Evolutionary conservation across 2,113 vertebrate genomes (phyloP).

Genomic region (Pica pica): DNA sequence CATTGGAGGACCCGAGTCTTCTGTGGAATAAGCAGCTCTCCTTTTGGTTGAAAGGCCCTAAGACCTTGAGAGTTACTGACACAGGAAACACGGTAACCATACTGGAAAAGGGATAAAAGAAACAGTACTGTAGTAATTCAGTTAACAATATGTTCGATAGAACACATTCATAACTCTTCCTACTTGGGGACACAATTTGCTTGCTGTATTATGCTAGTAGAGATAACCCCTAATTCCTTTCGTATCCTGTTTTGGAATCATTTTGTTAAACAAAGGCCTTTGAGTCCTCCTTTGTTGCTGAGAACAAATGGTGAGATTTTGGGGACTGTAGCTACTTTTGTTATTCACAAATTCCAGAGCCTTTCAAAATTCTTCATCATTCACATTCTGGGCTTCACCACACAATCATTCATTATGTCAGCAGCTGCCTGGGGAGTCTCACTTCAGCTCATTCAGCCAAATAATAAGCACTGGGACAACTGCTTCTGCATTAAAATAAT

Average conservation of each 20-base stretch:
- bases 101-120: constrained; percentile 47
- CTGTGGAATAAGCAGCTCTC: neutral
- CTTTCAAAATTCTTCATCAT: constrained; percentile 80
- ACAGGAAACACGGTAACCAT: constrained; percentile 24
- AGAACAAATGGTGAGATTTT: constrained; percentile 76
- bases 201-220: constrained; percentile 55
- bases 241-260: constrained; percentile 72
- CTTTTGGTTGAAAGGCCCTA: neutral
- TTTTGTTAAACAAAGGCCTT: constrained; percentile 76
- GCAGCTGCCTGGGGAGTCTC: constrained; percentile 74
- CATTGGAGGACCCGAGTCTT: neutral
- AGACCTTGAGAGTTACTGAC: constrained; percentile 40
- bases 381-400: constrained; percentile 76
- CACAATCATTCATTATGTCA: constrained; percentile 93
- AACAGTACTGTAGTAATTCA: constrained; percentile 56
- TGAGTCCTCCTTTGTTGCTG: constrained; percentile 72
- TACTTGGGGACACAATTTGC: constrained; percentile 59
- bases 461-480: constrained; percentile 81
- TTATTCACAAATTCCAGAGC: constrained; percentile 71
- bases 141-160: constrained; percentile 46
- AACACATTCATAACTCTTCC: constrained; percentile 45
- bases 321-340: constrained; percentile 70
- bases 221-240: constrained; percentile 74
- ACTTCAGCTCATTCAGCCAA: constrained; percentile 82
- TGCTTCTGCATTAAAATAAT: constrained; percentile 69